Percentiles rank a stretch among this genome's conserved stretches.
Evolutionary conservation across 2,888 invertebrate genomes (phyloP).

Genomic region (Micoletzkya japonica): DNA sequence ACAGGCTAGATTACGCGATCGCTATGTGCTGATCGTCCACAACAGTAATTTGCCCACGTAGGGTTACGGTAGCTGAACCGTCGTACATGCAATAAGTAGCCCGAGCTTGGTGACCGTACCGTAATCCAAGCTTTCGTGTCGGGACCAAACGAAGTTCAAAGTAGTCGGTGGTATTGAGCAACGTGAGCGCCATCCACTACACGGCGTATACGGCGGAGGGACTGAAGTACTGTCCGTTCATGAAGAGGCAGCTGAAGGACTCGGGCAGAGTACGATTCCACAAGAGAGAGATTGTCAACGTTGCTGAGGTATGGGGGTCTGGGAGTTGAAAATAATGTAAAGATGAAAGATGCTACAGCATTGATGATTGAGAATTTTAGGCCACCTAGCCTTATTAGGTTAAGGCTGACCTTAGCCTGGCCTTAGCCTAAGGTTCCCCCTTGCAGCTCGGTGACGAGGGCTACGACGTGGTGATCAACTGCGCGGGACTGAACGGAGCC

Average conservation of each 20-base stretch:
- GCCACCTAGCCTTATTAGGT: no score
- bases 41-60: no score
- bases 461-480: constrained; percentile 67
- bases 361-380: background rate
- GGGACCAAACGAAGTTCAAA: no score
- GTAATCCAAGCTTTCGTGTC: no score
- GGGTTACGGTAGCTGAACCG: no score
- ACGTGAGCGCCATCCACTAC: constrained; percentile 41
- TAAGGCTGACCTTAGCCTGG: background rate
- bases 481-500: constrained; percentile 65
- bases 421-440: background rate
- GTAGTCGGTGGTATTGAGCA: no score
- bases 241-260: constrained; percentile 36
- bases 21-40: no score
- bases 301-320: constrained; percentile 39
- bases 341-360: background rate
- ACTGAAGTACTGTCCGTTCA: constrained; percentile 40
- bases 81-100: no score
- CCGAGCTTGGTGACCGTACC: no score
- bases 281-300: constrained; percentile 30
- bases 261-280: constrained; percentile 36
- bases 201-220: constrained; percentile 52
- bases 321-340: no score
- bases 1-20: no score
- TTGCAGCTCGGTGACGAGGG: constrained; percentile 45